Evolutionary conservation across 2,888 invertebrate genomes (phyloP).

Genomic region (Chironomus tentans): DNA sequence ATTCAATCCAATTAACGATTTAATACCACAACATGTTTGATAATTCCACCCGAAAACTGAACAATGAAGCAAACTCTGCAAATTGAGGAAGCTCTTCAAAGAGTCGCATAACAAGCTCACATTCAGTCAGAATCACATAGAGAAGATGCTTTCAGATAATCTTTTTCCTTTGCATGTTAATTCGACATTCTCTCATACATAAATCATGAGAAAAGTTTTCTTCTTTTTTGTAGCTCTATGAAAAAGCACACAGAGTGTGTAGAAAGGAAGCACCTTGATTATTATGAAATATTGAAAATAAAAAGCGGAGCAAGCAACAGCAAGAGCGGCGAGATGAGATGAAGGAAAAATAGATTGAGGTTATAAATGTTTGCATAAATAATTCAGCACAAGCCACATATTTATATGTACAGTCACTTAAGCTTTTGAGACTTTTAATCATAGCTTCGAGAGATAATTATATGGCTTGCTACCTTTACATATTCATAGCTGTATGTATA

Average conservation of each 20-base stretch:
- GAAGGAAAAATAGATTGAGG: constrained; percentile 6
- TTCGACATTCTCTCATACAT: neutral
- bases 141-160: neutral
- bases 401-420: neutral
- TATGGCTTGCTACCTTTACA: neutral
- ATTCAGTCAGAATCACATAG: neutral
- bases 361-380: constrained; percentile 13
- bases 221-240: too few relatives aligned
- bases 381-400: constrained; percentile 7
- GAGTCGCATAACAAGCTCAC: too few relatives aligned
- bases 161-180: constrained; percentile 4
- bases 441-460: constrained; percentile 8
- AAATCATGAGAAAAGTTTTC: neutral
- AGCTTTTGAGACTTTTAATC: neutral
- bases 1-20: too few relatives aligned
- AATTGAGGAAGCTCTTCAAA: too few relatives aligned
- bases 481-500: neutral
- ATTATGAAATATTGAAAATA: neutral
- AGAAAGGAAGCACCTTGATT: neutral
- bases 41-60: too few relatives aligned
- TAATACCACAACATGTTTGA: too few relatives aligned
- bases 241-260: neutral
- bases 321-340: neutral
- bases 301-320: neutral
- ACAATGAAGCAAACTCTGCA: too few relatives aligned